These are phyloP conservation scores for Lepisosteus osseus DNA, from an alignment of 2,113 vertebrate species.

Conservation along the genomic window DNA sequence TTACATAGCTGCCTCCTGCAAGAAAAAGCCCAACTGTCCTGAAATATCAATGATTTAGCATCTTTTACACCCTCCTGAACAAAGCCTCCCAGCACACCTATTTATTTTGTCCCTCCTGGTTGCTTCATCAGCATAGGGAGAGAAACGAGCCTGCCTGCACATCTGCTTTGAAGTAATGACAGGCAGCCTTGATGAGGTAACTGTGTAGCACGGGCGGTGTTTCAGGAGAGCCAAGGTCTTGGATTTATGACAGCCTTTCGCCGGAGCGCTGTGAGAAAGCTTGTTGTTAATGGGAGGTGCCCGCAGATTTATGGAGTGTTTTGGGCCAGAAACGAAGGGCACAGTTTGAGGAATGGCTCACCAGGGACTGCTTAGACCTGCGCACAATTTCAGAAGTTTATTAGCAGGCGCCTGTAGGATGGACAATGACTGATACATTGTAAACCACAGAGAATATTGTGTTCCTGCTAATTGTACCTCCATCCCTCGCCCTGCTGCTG, in stretches of 20 bases:
- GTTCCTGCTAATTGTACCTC: slow-evolving; percentile 22
- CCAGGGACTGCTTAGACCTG: slow-evolving; percentile 35
- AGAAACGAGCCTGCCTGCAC: slow-evolving; percentile 6
- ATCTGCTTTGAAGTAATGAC: neutral
- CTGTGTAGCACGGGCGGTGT: neutral
- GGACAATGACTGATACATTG: slow-evolving; percentile 27
- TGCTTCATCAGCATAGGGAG: slow-evolving; percentile 33
- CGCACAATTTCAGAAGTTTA: slow-evolving; percentile 33
- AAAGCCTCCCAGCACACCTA: slow-evolving; percentile 21
- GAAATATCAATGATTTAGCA: slow-evolving; percentile 45
- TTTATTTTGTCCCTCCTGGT: slow-evolving; percentile 37
- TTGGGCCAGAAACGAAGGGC: slow-evolving; percentile 28
- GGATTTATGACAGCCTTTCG: slow-evolving; percentile 9
- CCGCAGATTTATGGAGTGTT: slow-evolving; percentile 34
- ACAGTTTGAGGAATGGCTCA: slow-evolving; percentile 34
- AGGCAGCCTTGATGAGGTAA: slow-evolving; percentile 9
- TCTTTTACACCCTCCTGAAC: slow-evolving; percentile 27
- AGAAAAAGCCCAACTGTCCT: slow-evolving; percentile 27
- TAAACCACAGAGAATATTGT: slow-evolving; percentile 21
- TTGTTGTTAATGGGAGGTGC: slow-evolving; percentile 9
- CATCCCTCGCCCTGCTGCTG: neutral
- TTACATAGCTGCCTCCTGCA: slow-evolving; percentile 19
- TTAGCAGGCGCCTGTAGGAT: slow-evolving; percentile 31
- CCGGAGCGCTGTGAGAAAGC: slow-evolving; percentile 1
- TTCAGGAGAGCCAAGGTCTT: neutral